Evolutionary conservation across 2,797 vertebrate genomes (phyloP).

Genomic region (Kryptolebias ocellatus): DNA sequence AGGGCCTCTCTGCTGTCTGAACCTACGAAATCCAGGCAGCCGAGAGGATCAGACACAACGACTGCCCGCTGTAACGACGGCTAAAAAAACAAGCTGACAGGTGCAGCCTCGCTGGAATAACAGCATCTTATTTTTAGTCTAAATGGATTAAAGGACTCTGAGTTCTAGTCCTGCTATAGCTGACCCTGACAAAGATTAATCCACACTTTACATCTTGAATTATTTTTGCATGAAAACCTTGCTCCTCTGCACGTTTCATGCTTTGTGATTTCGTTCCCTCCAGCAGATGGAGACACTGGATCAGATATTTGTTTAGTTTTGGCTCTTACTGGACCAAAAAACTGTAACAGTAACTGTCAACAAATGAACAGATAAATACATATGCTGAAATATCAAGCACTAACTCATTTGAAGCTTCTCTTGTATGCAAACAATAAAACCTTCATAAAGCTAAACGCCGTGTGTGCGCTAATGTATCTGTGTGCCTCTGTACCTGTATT

Average conservation of each 20-base stretch:
- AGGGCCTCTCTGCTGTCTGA: constrained; percentile 44
- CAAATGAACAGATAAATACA: no score
- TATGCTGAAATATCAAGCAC: no score
- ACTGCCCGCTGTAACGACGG: constrained; percentile 48
- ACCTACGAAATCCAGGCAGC: constrained; percentile 44
- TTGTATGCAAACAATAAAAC: no score
- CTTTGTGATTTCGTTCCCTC: constrained; percentile 3
- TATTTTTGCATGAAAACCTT: not conserved
- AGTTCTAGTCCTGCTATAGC: constrained; percentile 21
- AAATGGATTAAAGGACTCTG: constrained; percentile 57
- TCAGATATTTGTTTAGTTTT: not conserved
- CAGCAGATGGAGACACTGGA: constrained; percentile 63
- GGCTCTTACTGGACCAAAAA: no score
- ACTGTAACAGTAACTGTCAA: no score
- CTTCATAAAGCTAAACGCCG: no score
- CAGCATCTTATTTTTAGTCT: constrained; percentile 71
- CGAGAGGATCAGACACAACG: constrained; percentile 66
- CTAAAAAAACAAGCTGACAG: constrained; percentile 63
- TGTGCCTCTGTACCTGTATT: constrained; percentile 84
- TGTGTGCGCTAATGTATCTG: not conserved
- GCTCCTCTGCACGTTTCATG: not conserved
- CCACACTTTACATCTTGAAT: constrained; percentile 16
- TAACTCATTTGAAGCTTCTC: no score
- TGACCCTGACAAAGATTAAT: constrained; percentile 25
- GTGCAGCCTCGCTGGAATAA: constrained; percentile 65